These are phyloP conservation scores for Xyrichtys novacula DNA, from an alignment of 2,797 vertebrate genomes.

Conservation along the genomic window DNA sequence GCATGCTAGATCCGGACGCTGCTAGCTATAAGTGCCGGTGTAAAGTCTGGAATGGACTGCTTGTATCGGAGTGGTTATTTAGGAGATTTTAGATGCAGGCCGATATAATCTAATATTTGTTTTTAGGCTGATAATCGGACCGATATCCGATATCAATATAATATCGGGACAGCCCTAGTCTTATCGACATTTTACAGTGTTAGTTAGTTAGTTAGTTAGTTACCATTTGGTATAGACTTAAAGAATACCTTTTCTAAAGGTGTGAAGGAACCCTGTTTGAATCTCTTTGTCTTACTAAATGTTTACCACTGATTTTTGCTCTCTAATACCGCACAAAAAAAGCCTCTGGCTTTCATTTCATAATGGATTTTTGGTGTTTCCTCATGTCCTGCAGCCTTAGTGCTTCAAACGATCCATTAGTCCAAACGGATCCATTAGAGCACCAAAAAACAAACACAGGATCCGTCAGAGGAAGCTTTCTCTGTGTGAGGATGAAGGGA, in stretches of 20 bases:
- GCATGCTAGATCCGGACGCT: no score
- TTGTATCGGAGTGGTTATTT: no score
- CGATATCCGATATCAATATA: no score
- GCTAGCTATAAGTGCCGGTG: no score
- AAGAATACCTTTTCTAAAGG: neutral
- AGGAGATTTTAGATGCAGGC: no score
- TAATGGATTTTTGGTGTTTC: conserved; percentile 74
- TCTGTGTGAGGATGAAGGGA: conserved; percentile 67
- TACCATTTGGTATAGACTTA: no score
- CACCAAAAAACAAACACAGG: conserved; percentile 72
- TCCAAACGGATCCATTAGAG: conserved; percentile 72
- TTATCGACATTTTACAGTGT: no score
- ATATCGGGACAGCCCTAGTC: no score
- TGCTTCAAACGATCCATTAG: conserved; percentile 73
- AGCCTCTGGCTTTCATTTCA: conserved; percentile 65
- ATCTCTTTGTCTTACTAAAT: conserved; percentile 21
- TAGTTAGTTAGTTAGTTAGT: no score
- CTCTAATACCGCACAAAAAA: conserved; percentile 68
- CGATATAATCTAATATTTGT: no score
- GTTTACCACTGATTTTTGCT: conserved; percentile 51
- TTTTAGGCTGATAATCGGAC: no score
- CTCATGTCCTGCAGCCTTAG: conserved; percentile 46
- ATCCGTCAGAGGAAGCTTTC: conserved; percentile 65
- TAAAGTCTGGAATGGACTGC: no score
- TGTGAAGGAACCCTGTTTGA: neutral